Conservation (phyloP, 2,797 vertebrate genomes). For the Brotula barbata region DNA sequence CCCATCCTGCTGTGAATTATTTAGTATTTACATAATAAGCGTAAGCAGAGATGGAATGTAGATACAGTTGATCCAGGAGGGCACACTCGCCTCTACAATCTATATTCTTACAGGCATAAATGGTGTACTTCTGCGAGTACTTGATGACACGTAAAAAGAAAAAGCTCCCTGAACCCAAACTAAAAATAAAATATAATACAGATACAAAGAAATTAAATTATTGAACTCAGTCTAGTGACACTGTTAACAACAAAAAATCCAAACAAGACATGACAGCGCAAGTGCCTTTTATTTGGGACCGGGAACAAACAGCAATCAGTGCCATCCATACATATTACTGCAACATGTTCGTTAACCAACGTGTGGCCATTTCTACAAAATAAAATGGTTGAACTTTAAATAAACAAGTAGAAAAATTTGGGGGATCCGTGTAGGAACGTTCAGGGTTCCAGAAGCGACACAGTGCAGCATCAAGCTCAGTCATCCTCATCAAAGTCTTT, state of each 20-base stretch:
- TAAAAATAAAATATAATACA: too few relatives aligned
- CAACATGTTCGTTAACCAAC: conserved; percentile 47
- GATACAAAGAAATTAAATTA: too few relatives aligned
- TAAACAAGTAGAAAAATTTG: conserved; percentile 74
- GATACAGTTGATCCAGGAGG: too few relatives aligned
- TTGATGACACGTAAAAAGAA: too few relatives aligned
- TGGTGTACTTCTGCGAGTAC: too few relatives aligned
- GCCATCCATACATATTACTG: conserved; percentile 52
- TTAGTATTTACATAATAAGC: neutral
- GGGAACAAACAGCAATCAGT: conserved; percentile 63
- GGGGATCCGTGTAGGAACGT: conserved; percentile 20
- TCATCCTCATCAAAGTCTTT: conserved; percentile 97
- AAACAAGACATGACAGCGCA: conserved; percentile 50
- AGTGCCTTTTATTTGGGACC: conserved; percentile 73
- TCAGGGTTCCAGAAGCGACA: conserved; percentile 28
- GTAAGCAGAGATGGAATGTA: too few relatives aligned
- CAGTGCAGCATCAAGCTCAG: conserved; percentile 68
- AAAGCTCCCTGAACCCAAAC: too few relatives aligned
- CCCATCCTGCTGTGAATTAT: neutral
- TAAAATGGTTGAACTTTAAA: conserved; percentile 72
- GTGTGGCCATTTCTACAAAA: conserved; percentile 57
- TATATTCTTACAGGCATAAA: too few relatives aligned
- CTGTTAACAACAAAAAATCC: neutral
- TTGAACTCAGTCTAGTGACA: neutral
- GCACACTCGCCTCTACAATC: too few relatives aligned